A percentile compares a stretch with the other conserved stretches of the same genome.
Evolutionary conservation across 2,113 vertebrate genomes (phyloP).

Genomic region (Cavia aperea): DNA sequence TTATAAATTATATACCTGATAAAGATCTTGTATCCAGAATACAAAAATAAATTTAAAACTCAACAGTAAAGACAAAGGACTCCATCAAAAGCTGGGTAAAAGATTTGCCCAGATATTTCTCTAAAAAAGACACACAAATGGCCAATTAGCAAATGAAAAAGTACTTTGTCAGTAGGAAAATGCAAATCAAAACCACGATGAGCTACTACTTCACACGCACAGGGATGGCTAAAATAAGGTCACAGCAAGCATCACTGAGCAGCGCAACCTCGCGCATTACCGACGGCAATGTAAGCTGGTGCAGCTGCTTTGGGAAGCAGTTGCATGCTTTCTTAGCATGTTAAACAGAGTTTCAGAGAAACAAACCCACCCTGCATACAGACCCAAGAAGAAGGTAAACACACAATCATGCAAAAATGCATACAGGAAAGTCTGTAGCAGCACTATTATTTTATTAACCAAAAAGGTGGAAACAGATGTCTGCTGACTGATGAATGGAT

Average conservation of each 20-base stretch:
- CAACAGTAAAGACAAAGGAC: neutral
- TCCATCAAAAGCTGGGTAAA: neutral
- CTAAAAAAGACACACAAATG: neutral
- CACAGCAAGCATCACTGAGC: neutral
- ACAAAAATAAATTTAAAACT: constrained; percentile 25
- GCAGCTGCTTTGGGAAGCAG: neutral
- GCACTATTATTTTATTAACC: neutral
- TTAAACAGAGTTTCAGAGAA: neutral
- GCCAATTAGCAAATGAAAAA: neutral
- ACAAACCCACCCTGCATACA: neutral
- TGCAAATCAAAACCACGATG: neutral
- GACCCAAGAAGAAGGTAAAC: neutral
- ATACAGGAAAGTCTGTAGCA: neutral
- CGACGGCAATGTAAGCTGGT: neutral
- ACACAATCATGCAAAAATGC: neutral
- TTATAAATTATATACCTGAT: neutral
- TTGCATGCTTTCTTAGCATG: neutral
- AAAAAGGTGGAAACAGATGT: neutral
- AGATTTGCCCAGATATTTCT: neutral
- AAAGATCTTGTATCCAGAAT: neutral
- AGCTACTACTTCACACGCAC: neutral
- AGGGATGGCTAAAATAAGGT: neutral
- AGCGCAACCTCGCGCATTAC: neutral
- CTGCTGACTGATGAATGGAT: neutral
- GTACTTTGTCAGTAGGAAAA: neutral